Conservation (phyloP, 2,113 vertebrate genomes). For the Pseudolaguvia tuberculata region DNA sequence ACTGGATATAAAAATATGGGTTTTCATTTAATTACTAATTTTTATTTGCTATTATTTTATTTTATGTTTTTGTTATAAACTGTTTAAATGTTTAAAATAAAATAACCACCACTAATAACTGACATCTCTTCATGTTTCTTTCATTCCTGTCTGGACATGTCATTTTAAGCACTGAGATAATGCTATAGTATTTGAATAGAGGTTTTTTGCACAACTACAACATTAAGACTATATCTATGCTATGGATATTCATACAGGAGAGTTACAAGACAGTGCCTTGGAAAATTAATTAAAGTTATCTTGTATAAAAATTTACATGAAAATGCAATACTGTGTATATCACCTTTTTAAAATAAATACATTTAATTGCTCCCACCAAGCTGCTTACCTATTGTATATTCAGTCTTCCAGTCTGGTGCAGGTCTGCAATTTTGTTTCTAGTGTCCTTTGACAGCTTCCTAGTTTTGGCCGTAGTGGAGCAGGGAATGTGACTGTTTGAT, state of each 20-base stretch:
- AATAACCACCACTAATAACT: neutral
- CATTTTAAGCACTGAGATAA: neutral
- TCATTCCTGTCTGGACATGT: no score
- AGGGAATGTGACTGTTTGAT: no score
- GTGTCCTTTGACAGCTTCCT: no score
- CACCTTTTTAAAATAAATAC: neutral
- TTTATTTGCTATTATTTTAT: neutral
- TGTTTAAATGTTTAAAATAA: neutral
- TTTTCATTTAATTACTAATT: neutral
- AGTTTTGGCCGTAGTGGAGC: no score
- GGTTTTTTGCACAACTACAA: neutral
- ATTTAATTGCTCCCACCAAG: no score
- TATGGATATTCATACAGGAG: neutral
- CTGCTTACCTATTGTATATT: no score
- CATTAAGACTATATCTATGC: neutral
- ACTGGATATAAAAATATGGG: neutral
- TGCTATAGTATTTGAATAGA: neutral
- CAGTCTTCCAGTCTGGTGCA: no score
- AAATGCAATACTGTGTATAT: neutral
- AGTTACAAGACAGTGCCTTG: slow-evolving; percentile 10
- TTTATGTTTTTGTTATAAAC: neutral
- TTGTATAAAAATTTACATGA: neutral
- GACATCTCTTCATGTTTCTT: no score
- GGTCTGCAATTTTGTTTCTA: no score
- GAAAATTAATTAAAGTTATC: neutral